A percentile compares a stretch with the other conserved stretches of the same genome.
These are phyloP conservation scores for Pholis gunnellus DNA, from an alignment of 2,113 vertebrate genomes.

Conservation along the genomic window DNA sequence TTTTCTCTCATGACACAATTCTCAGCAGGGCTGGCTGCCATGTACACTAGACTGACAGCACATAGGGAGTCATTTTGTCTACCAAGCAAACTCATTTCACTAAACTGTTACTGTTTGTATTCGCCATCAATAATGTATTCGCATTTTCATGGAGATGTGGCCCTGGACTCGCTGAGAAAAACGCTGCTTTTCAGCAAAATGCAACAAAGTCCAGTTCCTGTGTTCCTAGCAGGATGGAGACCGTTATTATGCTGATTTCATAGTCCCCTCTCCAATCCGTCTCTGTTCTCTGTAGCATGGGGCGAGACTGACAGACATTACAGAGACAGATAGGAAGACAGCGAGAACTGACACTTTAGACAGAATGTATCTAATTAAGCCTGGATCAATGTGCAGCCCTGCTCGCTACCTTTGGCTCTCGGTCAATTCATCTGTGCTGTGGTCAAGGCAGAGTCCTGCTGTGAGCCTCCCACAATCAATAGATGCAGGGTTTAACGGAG, in stretches of 20 bases:
- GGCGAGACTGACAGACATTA: constrained; percentile 51
- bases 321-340: constrained; percentile 45
- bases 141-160: constrained; percentile 39
- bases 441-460: constrained; percentile 62
- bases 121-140: constrained; percentile 34
- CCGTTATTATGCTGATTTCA: constrained; percentile 52
- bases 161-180: constrained; percentile 12
- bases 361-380: constrained; percentile 73
- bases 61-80: constrained; percentile 44
- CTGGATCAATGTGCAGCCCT: constrained; percentile 67
- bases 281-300: constrained; percentile 43
- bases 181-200: constrained; percentile 39
- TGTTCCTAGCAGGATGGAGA: constrained; percentile 40
- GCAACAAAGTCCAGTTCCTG: constrained; percentile 53
- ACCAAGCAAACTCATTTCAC: constrained; percentile 30
- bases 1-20: constrained; percentile 13
- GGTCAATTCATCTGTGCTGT: constrained; percentile 54
- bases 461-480: constrained; percentile 70
- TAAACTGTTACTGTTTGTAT: constrained; percentile 21
- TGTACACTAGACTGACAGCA: constrained; percentile 28
- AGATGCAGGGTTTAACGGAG: constrained; percentile 50
- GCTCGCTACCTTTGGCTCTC: constrained; percentile 54
- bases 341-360: constrained; percentile 64
- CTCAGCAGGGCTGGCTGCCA: constrained; percentile 43
- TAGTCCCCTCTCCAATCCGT: constrained; percentile 22